Evolutionary conservation across 2,888 invertebrate genomes (phyloP).

Genomic region (Crematogaster levior): DNA sequence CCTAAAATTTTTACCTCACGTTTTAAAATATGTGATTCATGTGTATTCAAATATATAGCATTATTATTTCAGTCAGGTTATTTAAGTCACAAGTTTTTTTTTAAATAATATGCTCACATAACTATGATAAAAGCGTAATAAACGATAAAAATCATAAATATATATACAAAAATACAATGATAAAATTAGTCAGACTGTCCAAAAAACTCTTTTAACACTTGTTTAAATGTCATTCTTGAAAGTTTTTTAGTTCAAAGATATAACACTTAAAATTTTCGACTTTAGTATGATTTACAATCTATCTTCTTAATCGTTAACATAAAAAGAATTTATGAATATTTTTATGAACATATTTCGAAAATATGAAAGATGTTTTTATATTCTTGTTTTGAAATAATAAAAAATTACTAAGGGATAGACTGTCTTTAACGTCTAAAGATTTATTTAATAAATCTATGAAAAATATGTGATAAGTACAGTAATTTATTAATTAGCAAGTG

Average conservation of each 20-base stretch:
- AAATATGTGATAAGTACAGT: neutral
- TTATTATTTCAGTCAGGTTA: neutral
- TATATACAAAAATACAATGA: neutral
- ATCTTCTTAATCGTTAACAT: neutral
- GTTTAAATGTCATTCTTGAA: neutral
- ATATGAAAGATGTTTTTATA: neutral
- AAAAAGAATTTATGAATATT: neutral
- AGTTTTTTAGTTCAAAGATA: neutral
- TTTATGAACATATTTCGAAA: neutral
- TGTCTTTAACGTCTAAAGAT: neutral
- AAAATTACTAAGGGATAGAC: neutral
- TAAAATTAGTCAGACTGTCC: neutral
- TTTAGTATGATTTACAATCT: neutral
- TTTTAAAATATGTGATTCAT: conserved; percentile 6
- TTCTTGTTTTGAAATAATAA: neutral
- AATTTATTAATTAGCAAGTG: conserved; percentile 1
- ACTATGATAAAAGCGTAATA: neutral
- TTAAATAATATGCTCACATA: neutral
- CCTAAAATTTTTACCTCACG: conserved; percentile 3
- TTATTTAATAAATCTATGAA: neutral
- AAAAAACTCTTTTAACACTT: neutral
- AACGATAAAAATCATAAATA: neutral
- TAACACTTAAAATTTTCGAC: neutral
- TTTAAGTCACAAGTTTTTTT: neutral
- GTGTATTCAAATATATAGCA: neutral